Percentiles rank a stretch among this genome's conserved stretches.
Evolutionary conservation across 2,888 invertebrate genomes (phyloP).

Genomic region (Tetropium fuscum): DNA sequence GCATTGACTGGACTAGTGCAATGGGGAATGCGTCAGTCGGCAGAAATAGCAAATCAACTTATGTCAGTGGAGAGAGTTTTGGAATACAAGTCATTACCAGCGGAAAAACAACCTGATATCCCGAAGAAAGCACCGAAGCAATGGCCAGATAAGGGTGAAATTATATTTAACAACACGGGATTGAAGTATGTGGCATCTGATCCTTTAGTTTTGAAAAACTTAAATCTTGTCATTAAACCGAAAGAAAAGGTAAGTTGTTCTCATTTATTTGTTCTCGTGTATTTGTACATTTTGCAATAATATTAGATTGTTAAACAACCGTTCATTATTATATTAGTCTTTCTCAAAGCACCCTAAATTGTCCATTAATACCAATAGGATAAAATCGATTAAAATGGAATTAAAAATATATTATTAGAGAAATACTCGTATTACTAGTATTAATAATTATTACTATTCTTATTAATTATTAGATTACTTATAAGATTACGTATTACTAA

Average conservation of each 20-base stretch:
- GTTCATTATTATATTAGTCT: no score
- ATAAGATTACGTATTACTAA: no score
- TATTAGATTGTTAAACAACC: no score
- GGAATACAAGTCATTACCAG: constrained; percentile 78
- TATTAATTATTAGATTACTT: no score
- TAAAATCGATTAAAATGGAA: no score
- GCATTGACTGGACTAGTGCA: constrained; percentile 72
- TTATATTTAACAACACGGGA: constrained; percentile 71
- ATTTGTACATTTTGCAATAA: no score
- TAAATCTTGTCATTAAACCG: constrained; percentile 72
- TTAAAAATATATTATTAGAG: no score
- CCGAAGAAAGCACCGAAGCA: constrained; percentile 68
- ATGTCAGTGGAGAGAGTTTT: constrained; percentile 83
- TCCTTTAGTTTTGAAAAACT: constrained; percentile 76
- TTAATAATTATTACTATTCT: no score
- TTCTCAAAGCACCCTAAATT: no score
- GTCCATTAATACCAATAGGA: no score
- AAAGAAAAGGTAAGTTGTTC: constrained; percentile 76
- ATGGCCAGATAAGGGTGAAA: constrained; percentile 72
- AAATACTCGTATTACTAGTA: no score
- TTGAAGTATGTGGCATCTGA: constrained; percentile 74
- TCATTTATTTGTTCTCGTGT: no score
- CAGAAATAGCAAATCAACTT: constrained; percentile 82
- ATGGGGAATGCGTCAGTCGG: constrained; percentile 87
- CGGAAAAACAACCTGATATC: constrained; percentile 69